Conservation (phyloP, 1,140 invertebrate genomes). For the Stenopsyche tienmushanensis region DNA sequence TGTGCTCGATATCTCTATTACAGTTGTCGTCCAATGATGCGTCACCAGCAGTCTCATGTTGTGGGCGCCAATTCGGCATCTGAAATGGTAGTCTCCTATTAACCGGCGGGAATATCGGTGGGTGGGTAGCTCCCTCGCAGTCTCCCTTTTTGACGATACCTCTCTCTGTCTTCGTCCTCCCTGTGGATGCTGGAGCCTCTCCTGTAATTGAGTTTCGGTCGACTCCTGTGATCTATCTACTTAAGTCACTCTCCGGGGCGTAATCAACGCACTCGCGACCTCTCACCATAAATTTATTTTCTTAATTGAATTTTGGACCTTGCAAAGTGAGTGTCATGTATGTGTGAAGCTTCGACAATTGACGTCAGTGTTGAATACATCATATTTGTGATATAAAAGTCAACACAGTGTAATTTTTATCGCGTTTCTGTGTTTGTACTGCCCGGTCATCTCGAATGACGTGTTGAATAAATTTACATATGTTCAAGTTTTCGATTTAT, state of each 20-base stretch:
- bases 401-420: no score
- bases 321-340: background rate
- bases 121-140: background rate
- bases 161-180: background rate
- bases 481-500: no score
- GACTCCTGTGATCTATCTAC: slow-evolving; percentile 7
- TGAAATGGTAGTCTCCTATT: no score
- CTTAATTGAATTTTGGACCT: background rate
- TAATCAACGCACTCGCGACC: background rate
- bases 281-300: background rate
- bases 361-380: no score
- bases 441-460: background rate
- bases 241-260: background rate
- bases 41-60: background rate
- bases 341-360: background rate
- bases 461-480: no score
- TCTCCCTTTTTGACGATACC: background rate
- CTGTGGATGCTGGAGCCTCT: background rate
- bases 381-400: no score
- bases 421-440: no score
- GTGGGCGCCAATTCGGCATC: no score
- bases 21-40: no score
- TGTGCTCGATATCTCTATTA: background rate
- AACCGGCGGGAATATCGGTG: background rate
- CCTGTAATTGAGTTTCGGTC: slow-evolving; percentile 18